A percentile compares a stretch with the other conserved stretches of the same genome.
phyloP scores from a whole-genome alignment of 2,113 vertebrate genomes.

The Corapipo altera region DNA sequence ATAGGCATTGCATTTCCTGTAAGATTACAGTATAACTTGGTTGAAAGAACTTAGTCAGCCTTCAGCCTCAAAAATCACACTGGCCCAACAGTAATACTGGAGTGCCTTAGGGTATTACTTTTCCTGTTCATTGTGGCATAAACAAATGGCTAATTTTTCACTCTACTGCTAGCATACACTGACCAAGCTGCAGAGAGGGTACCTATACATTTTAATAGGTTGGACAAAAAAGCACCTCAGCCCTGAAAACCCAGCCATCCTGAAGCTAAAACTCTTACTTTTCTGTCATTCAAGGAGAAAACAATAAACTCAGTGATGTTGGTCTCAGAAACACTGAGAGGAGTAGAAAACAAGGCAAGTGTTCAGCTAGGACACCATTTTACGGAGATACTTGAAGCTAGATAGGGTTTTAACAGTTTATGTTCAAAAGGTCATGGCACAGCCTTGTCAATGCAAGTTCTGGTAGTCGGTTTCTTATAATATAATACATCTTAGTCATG shows the following conservation, averaged over 20 bases:
- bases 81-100: not conserved
- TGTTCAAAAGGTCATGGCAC: not conserved
- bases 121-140: not conserved
- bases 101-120: not conserved
- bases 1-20: conserved; percentile 46
- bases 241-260: not conserved
- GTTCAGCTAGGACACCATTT: conserved; percentile 5
- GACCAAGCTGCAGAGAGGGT: not conserved
- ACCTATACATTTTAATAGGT: not conserved
- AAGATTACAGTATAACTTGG: conserved; percentile 31
- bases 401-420: not conserved
- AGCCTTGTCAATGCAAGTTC: not conserved
- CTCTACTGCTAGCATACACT: not conserved
- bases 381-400: not conserved
- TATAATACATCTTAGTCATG: not conserved
- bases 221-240: not conserved
- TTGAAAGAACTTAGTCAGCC: conserved; percentile 45
- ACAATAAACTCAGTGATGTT: not conserved
- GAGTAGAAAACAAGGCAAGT: not conserved
- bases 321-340: not conserved
- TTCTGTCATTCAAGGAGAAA: not conserved
- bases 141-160: not conserved
- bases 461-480: not conserved
- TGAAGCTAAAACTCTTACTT: not conserved
- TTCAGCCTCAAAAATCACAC: conserved; percentile 19